Percentiles rank a stretch among this genome's conserved stretches.
Evolutionary conservation across 2,797 vertebrate species (phyloP).

Genomic region (Bryconaethiops microstoma): DNA sequence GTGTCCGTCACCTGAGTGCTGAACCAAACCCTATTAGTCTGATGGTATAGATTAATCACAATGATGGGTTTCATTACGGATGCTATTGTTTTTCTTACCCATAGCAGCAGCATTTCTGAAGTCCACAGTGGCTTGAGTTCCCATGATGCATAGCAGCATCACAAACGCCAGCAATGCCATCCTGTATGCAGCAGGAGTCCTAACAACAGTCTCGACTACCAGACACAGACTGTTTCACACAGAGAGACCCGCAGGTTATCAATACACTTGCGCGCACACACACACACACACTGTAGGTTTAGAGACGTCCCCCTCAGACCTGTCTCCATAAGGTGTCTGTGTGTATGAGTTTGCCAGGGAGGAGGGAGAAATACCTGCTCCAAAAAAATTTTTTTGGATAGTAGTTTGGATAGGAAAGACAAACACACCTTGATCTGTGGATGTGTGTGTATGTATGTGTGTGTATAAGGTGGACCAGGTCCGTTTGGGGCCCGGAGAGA

Average conservation of each 20-base stretch:
- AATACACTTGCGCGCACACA: slow-evolving; percentile 62
- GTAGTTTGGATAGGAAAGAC: slow-evolving; percentile 74
- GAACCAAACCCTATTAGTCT: slow-evolving; percentile 1
- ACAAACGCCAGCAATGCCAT: slow-evolving; percentile 67
- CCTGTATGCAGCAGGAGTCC: slow-evolving; percentile 63
- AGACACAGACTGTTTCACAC: slow-evolving; percentile 56
- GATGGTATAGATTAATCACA: slow-evolving; percentile 7
- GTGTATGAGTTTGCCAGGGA: slow-evolving; percentile 27
- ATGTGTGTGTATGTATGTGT: slow-evolving; percentile 34
- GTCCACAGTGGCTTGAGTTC: slow-evolving; percentile 73
- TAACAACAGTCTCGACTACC: slow-evolving; percentile 62
- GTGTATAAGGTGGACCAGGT: slow-evolving; percentile 40
- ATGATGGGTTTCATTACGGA: slow-evolving; percentile 1
- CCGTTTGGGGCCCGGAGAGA: slow-evolving; percentile 48
- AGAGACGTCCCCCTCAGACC: slow-evolving; percentile 49
- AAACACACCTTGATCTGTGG: slow-evolving; percentile 81
- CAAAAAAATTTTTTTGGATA: slow-evolving; percentile 62
- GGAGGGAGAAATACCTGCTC: slow-evolving; percentile 76
- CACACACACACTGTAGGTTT: slow-evolving; percentile 30
- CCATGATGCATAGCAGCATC: slow-evolving; percentile 77
- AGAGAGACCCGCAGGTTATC: slow-evolving; percentile 74
- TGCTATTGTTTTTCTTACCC: slow-evolving; percentile 74
- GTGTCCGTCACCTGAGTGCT: background rate
- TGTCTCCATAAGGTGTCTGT: slow-evolving; percentile 47
- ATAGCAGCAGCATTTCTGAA: slow-evolving; percentile 76